phyloP scores from a whole-genome alignment of 2,888 invertebrate genomes.

The Morpho deidamia region DNA sequence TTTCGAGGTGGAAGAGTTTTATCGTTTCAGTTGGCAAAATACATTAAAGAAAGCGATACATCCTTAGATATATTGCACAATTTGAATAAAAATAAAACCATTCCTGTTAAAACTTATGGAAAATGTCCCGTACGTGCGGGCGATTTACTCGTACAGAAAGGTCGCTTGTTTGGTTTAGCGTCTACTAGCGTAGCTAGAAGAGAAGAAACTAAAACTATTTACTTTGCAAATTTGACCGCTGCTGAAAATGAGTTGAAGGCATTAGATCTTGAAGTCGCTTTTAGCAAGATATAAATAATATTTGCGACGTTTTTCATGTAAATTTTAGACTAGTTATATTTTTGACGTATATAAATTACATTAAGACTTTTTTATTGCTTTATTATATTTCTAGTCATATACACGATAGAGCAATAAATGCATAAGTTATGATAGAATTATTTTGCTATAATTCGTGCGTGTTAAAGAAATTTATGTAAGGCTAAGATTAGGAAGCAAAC shows the following conservation, averaged over 20 bases:
- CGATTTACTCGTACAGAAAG: conserved; percentile 53
- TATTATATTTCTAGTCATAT: too few relatives aligned
- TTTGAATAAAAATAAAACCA: conserved; percentile 35
- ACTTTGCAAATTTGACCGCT: conserved; percentile 46
- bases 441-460: too few relatives aligned
- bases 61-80: conserved; percentile 18
- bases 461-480: too few relatives aligned
- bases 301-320: background rate
- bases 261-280: conserved; percentile 29
- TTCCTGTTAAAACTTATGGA: conserved; percentile 47
- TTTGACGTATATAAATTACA: background rate
- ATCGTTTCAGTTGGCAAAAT: conserved; percentile 47
- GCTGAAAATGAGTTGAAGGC: conserved; percentile 37
- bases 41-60: conserved; percentile 19
- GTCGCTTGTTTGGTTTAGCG: conserved; percentile 47
- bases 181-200: conserved; percentile 41
- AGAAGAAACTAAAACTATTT: conserved; percentile 39
- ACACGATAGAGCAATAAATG: too few relatives aligned
- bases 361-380: too few relatives aligned
- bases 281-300: background rate
- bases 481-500: too few relatives aligned
- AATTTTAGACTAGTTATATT: background rate
- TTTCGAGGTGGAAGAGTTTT: conserved; percentile 38
- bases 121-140: conserved; percentile 56
- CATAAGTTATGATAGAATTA: too few relatives aligned